Evolutionary conservation across 2,888 invertebrate genomes (phyloP), one percentile per base, ranked within the genome.

Genomic region (Drosophila longiperda): DNA sequence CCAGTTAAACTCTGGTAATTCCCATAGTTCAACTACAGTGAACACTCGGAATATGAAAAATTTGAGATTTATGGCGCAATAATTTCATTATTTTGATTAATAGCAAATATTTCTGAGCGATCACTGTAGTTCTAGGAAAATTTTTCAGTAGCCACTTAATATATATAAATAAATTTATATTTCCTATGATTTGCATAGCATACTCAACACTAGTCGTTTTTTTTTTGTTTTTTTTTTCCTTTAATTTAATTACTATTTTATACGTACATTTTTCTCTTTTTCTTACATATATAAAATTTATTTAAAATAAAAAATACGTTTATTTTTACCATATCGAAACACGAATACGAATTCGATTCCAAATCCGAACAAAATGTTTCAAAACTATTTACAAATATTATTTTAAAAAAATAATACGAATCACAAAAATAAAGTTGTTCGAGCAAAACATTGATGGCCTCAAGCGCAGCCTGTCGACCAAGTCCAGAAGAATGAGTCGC

Each of bases 401-500:
- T 61, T 57, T n/a, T n/a, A n/a, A 92, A 77, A 82, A 69, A 68
- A 54, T 66, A 68, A 60, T 95, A 32, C 15, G 9, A 57, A 63
- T 26, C 23, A 34, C 34, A 45, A 45, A 50, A 26, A 55, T 50
- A 78, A 77, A 96, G 96, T 94, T 97, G 91, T 97, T 97, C 96
- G 97, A 97, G 94, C 96, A 97, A 94, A 97, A 97, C 94, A 97
- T 97, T 94, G 95, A 95, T 92, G 96, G 97, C 92, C 94, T 97
- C 93, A 97, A 97, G 95, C 95, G 95, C 93, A 96, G 96, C 91
- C 95, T 97, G 85, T 96, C 96, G 87, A 94, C 94, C 91, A 95
- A 95, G 93, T 95, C 97, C 93, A 95, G 96, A 92, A 95, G 96
- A 94, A 96, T 96, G 94, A 97, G 96, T 94, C 95, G 96, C 94